Percentiles rank a stretch among this genome's conserved stretches.
Conservation (phyloP, 2,113 vertebrate genomes). For the Phyllostomus hastatus region DNA sequence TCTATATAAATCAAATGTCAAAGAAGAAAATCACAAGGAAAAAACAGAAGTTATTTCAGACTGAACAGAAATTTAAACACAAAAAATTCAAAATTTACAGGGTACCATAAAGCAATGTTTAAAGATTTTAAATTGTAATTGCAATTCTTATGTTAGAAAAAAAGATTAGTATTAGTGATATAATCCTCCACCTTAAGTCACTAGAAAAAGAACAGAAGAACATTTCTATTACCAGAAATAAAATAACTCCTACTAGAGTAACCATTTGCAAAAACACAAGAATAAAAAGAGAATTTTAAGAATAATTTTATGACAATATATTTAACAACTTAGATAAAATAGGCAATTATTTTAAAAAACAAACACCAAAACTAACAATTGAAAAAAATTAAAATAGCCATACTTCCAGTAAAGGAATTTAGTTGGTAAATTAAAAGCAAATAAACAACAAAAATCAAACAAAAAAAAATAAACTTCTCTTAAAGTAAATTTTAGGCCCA, state of each 20-base stretch:
- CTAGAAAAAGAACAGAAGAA: not conserved
- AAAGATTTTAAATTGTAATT: not conserved
- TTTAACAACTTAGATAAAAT: not conserved
- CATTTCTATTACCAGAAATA: not conserved
- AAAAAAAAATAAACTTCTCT: not conserved
- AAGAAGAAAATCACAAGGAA: not conserved
- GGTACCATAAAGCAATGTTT: not conserved
- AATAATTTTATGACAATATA: not conserved
- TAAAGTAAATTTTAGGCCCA: not conserved
- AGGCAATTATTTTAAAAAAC: not conserved
- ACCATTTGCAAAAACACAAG: not conserved
- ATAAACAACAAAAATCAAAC: not conserved
- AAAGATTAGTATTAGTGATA: not conserved
- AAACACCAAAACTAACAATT: not conserved
- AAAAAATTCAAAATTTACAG: not conserved
- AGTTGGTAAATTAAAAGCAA: not conserved
- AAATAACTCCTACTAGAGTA: not conserved
- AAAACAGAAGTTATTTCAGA: not conserved
- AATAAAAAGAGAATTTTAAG: not conserved
- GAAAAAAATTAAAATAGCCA: not conserved
- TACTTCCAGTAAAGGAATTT: not conserved
- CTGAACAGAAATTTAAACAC: not conserved
- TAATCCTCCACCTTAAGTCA: not conserved
- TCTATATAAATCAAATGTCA: not conserved
- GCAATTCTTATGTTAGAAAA: not conserved